Conservation (phyloP, 2,797 vertebrate genomes). For the Cyclura pinguis region DNA sequence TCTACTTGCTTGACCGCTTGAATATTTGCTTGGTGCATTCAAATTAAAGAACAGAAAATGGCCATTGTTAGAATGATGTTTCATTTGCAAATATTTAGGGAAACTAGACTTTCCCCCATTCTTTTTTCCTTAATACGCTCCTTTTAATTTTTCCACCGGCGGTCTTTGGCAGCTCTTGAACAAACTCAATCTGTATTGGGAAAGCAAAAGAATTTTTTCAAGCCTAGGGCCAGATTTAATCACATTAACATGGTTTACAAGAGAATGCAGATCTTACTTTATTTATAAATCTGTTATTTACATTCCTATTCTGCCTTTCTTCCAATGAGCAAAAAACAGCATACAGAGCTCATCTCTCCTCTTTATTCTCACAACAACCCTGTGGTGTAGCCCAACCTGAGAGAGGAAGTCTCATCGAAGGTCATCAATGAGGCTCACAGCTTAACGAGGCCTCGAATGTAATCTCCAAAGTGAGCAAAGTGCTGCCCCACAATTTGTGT, state of each 20-base stretch:
- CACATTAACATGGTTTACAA: not conserved
- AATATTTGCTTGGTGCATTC: not conserved
- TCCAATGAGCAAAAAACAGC: too few relatives aligned
- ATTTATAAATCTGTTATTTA: not conserved
- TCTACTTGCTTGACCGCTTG: too few relatives aligned
- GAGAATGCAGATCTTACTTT: not conserved
- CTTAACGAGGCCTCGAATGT: too few relatives aligned
- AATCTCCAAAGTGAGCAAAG: too few relatives aligned
- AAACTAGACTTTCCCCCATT: conserved; percentile 75
- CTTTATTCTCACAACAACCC: too few relatives aligned
- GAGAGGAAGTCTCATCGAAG: too few relatives aligned
- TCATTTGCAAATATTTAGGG: not conserved
- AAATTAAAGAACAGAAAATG: not conserved
- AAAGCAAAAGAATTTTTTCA: not conserved
- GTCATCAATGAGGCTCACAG: too few relatives aligned
- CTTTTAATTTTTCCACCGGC: conserved; percentile 86
- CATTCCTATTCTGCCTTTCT: not conserved
- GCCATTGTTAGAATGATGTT: rapidly evolving
- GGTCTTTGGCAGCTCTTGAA: conserved; percentile 85
- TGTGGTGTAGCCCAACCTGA: too few relatives aligned
- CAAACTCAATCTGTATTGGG: conserved; percentile 82
- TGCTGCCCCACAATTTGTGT: too few relatives aligned
- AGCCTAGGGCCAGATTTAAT: not conserved
- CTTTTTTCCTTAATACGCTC: conserved; percentile 80
- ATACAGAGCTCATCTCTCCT: too few relatives aligned